A percentile compares a stretch with the other conserved stretches of the same genome.
Evolutionary conservation across 1,140 invertebrate species (phyloP).

Genomic region (Micrasema minimum): DNA sequence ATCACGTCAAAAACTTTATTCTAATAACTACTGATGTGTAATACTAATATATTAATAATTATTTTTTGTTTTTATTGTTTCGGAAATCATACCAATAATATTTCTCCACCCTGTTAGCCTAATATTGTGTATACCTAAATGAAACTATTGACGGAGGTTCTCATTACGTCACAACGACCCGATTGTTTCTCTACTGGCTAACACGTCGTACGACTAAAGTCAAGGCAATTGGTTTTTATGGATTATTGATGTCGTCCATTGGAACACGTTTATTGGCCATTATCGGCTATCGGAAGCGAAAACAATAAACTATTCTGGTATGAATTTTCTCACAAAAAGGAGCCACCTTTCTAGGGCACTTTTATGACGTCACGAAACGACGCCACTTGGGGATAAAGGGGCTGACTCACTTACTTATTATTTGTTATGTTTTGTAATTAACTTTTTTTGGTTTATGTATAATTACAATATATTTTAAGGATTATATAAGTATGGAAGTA

Average conservation of each 20-base stretch:
- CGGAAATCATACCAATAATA: too few relatives aligned
- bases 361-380: constrained; percentile 1
- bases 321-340: constrained; percentile 29
- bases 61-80: too few relatives aligned
- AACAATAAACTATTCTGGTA: constrained; percentile 18
- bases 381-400: neutral
- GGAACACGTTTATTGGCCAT: constrained; percentile 36
- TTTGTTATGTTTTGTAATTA: too few relatives aligned
- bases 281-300: constrained; percentile 23
- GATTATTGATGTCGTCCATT: constrained; percentile 38
- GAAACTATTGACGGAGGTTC: constrained; percentile 3
- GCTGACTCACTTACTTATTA: too few relatives aligned
- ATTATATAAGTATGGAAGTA: too few relatives aligned
- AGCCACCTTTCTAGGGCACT: constrained; percentile 6
- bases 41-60: too few relatives aligned
- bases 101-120: too few relatives aligned
- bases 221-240: constrained; percentile 36
- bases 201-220: constrained; percentile 8
- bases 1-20: too few relatives aligned
- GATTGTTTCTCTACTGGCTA: constrained; percentile 20
- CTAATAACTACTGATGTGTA: too few relatives aligned
- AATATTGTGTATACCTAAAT: too few relatives aligned
- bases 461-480: too few relatives aligned
- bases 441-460: too few relatives aligned
- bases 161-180: constrained; percentile 27